Evolutionary conservation across 2,888 invertebrate genomes (phyloP), one percentile per base, ranked within the genome.

Genomic region (Crocallis elinguaria): DNA sequence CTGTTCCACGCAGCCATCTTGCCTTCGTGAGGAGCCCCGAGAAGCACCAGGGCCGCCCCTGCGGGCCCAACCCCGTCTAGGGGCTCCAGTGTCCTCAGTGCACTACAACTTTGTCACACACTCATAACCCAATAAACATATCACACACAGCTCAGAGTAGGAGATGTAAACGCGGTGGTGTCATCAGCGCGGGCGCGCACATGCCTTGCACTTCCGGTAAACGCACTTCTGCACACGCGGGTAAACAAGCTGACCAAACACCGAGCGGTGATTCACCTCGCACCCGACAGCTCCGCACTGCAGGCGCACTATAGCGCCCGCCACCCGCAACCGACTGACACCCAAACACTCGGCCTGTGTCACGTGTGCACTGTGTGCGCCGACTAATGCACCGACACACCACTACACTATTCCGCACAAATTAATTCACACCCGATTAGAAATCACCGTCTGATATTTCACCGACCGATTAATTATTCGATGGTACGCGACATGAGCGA

Each of bases 1-100:
- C 94, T 94, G 84, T 94, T 94, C 94, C 94, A 94, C 92, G 92
- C 92, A 79, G 94, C 94, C 94, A 94, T 94, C 88, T 93, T 93
- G 92, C 93, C 92, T 89, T 89, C 88, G 90, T 90, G 90, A 77
- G 92, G 91, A 91, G 92, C 91, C 92, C 92, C 92, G 84, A 91
- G 92, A 88, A 90, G 90, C 88, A 89, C 92, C 76, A 90, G 89
- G 91, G 91, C 92, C 91, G 91, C 92, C 90, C 91, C 91, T 84
- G 92, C 92, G 92, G 92, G 91, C 91, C 91, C 91, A 87, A 91
- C 91, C 89, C 91, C 91, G 92, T 92, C 92, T 92, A 91, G 91
- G 90, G 93, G 93, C 93, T 93, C 93, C 93, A 93, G 93, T 89
- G 92, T 93, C 92, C 87, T 89, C 86, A 84, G 76, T 78, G 71